These are phyloP conservation scores for Vicugna pacos DNA, from an alignment of 2,113 vertebrate genomes.

Conservation along the genomic window DNA sequence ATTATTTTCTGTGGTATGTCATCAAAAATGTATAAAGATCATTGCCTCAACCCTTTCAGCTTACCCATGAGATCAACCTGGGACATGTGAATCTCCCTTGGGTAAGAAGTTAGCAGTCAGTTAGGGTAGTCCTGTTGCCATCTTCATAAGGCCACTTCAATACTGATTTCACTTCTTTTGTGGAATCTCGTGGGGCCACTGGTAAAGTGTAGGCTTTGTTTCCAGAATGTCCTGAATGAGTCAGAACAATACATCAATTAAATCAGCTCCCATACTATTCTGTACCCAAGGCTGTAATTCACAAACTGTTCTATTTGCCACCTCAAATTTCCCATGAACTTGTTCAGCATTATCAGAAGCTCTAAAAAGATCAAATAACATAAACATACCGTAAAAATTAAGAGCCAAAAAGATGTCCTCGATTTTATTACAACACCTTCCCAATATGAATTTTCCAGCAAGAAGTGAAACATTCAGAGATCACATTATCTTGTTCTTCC, in stretches of 20 bases:
- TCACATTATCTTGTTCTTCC: constrained; percentile 17
- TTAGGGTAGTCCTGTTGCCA: background rate
- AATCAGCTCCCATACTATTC: background rate
- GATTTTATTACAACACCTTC: constrained; percentile 1
- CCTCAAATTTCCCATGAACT: background rate
- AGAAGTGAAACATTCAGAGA: constrained; percentile 37
- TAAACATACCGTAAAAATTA: constrained; percentile 39
- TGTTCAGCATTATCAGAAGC: background rate
- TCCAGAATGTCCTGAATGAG: background rate
- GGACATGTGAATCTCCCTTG: background rate
- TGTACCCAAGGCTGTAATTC: background rate
- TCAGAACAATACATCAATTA: background rate
- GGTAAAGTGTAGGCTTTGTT: background rate
- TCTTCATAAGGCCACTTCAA: background rate
- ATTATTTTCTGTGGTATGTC: background rate
- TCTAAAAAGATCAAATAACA: background rate
- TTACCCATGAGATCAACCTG: background rate
- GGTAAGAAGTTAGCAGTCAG: background rate
- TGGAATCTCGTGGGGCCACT: background rate
- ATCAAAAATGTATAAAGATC: background rate
- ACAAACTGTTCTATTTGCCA: background rate
- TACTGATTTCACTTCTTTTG: background rate
- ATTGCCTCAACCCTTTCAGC: background rate
- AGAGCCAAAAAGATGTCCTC: constrained; percentile 36
- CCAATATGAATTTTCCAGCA: constrained; percentile 13